phyloP scores from a whole-genome alignment of 2,797 vertebrate genomes.

The Nasua narica region DNA sequence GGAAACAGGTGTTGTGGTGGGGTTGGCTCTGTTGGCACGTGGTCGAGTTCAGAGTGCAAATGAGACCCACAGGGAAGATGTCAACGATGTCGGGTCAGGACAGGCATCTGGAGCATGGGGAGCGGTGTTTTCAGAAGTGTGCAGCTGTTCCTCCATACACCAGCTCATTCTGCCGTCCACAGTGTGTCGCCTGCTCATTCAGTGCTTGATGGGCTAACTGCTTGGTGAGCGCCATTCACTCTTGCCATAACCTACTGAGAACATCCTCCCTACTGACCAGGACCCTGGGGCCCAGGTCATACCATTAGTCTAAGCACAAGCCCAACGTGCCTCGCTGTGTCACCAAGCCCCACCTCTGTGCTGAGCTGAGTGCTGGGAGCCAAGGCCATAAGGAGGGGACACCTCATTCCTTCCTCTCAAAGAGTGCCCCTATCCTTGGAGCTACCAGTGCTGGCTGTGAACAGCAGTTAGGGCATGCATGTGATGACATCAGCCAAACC shows the following conservation, averaged over 20 bases:
- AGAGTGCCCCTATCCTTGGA: background rate
- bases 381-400: background rate
- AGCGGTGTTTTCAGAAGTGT: background rate
- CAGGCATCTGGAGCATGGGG: background rate
- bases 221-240: background rate
- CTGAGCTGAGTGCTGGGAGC: background rate
- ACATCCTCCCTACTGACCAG: background rate
- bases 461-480: no score
- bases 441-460: no score
- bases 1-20: background rate
- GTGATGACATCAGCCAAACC: fast-evolving
- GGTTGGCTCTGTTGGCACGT: background rate
- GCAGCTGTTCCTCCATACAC: background rate
- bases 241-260: no score
- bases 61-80: background rate
- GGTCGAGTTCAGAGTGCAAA: background rate
- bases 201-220: fast-evolving
- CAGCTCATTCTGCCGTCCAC: background rate
- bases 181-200: background rate
- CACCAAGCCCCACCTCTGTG: background rate
- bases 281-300: background rate
- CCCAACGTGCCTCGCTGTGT: background rate
- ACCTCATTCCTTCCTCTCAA: background rate
- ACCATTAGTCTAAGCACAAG: background rate
- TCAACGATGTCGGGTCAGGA: fast-evolving